Evolutionary conservation across 2,888 invertebrate species (phyloP).

Genomic region (Matsumyia berberina): DNA sequence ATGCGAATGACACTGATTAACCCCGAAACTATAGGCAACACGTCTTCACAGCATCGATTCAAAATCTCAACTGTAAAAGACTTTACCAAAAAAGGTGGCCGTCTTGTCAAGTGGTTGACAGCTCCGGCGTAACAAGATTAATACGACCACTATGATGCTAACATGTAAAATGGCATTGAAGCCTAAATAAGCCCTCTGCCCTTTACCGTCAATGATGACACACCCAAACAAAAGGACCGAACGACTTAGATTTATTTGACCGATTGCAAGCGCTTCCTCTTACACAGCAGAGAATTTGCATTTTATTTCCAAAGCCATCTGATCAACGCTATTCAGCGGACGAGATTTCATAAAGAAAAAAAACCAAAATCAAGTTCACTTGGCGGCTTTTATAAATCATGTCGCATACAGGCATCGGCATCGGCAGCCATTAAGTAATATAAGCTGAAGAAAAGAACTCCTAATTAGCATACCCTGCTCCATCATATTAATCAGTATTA

Average conservation of each 20-base stretch:
- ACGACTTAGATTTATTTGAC: neutral
- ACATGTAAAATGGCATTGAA: conserved; percentile 17
- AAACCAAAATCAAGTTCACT: conserved; percentile 20
- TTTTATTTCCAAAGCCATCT: conserved; percentile 11
- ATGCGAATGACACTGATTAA: neutral
- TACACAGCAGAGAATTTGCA: conserved; percentile 26
- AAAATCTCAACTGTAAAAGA: conserved; percentile 1
- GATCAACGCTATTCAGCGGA: neutral
- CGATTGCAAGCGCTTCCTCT: neutral
- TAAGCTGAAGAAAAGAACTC: conserved; percentile 18
- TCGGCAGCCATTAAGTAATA: conserved; percentile 6
- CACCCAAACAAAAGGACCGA: neutral
- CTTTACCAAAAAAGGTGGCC: neutral
- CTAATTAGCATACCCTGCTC: conserved; percentile 45
- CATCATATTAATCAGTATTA: conserved; percentile 28
- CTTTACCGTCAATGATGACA: neutral
- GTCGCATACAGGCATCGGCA: neutral
- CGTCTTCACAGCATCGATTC: conserved; percentile 8
- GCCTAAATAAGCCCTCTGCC: neutral
- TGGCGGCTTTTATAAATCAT: conserved; percentile 22
- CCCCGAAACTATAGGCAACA: neutral
- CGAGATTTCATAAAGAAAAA: neutral
- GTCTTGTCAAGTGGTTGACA: neutral
- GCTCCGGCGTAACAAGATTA: conserved; percentile 3
- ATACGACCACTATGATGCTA: neutral